Base-by-base conservation (phyloP, 1,140 invertebrate species). In the Leptopilina boulardi region DNA sequence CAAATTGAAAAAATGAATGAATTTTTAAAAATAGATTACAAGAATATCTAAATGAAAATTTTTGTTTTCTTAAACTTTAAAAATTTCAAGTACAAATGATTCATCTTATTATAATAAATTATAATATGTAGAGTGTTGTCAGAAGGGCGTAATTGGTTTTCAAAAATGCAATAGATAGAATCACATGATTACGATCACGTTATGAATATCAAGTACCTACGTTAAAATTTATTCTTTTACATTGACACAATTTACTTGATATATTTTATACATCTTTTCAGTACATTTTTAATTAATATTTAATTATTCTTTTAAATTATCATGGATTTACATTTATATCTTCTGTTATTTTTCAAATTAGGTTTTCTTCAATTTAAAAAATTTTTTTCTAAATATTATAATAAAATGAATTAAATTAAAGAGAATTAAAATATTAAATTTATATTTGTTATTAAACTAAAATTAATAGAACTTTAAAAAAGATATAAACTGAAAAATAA, bases 131-230 rank as follows among this genome's bases (percentile, higher is more conserved):
- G 21, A 66, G 26, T 66, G 26, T 30, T 66, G 59, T 3, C 59
- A 66, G 59, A 66, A 66, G 59, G 59, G 59, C 59, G 59, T 66
- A 66, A 30, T 6, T 66, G 56, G 23, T 66, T 66, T 66, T 66
- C 13, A 66, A 66, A 66, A 66, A 66, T 66, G 23, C 21, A 30
- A 15, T 66, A 66, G 59, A 34, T 30, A 66, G 11, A 66, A 30
- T 66, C n/a, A 26, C 4, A n/a, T 15, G 59, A 30, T 66, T 66
- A 66, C 11, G 30, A 66, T 26, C 59, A 26, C 26, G 23, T 6
- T n/a, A 66, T 66, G 59, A 66, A 30, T 66, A 30, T 34, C 59
- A 66, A 66, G 21, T 30, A 6, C n/a, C n/a, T n/a, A n/a, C 15
- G 23, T 15, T 66, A 30, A 66, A 66, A 66, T 66, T 66, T 66